Conservation (phyloP, 2,797 vertebrate species). For the Ctenopoma multispine region DNA sequence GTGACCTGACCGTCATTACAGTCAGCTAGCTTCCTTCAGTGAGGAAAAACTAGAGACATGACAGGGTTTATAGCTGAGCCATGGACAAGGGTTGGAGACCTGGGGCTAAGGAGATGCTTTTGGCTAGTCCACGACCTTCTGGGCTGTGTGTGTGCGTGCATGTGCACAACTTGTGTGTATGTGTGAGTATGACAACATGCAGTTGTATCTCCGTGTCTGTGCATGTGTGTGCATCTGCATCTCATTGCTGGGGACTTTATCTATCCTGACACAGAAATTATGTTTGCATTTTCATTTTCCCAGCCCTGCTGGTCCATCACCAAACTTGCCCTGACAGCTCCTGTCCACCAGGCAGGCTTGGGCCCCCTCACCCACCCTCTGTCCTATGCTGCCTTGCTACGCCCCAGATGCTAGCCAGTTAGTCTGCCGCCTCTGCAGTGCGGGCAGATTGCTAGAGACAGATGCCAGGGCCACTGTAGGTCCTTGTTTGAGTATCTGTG, state of each 20-base stretch:
- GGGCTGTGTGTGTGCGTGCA: slow-evolving; percentile 28
- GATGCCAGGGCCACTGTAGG: slow-evolving; percentile 91
- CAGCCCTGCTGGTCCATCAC: slow-evolving; percentile 87
- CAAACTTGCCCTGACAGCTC: slow-evolving; percentile 92
- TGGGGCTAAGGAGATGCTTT: slow-evolving; percentile 49
- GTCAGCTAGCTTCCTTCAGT: background rate
- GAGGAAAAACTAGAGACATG: slow-evolving; percentile 13
- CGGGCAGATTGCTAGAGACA: slow-evolving; percentile 89
- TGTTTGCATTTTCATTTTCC: slow-evolving; percentile 93
- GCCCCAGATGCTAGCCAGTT: slow-evolving; percentile 89
- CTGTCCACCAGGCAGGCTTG: slow-evolving; percentile 90
- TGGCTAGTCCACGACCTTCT: slow-evolving; percentile 46
- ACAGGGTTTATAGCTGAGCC: slow-evolving; percentile 28
- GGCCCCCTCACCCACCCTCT: slow-evolving; percentile 71
- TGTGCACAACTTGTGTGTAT: slow-evolving; percentile 22
- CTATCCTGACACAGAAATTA: slow-evolving; percentile 92
- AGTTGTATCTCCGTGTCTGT: slow-evolving; percentile 57
- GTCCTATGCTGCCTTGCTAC: slow-evolving; percentile 71
- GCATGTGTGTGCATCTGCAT: slow-evolving; percentile 69
- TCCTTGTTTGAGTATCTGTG: slow-evolving; percentile 90
- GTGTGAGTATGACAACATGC: slow-evolving; percentile 39
- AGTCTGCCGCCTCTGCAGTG: slow-evolving; percentile 81
- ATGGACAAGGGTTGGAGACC: slow-evolving; percentile 43
- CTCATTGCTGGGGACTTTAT: slow-evolving; percentile 85
- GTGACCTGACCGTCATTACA: slow-evolving; percentile 25